phyloP scores from a whole-genome alignment of 2,797 vertebrate genomes.

The Nasua narica region DNA sequence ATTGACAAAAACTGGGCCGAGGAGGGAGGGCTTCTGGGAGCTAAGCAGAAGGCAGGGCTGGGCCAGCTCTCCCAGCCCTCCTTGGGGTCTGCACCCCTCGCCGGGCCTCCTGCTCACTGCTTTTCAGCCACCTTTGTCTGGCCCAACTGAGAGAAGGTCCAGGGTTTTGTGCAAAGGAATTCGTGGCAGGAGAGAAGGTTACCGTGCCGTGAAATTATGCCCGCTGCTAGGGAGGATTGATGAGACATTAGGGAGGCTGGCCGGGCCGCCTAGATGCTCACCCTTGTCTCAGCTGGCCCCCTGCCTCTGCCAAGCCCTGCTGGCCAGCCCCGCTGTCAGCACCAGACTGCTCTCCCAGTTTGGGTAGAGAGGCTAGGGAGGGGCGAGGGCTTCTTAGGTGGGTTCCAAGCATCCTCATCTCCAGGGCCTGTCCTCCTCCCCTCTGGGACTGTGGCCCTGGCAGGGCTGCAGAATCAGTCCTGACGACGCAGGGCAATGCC shows the following conservation, averaged over 20 bases:
- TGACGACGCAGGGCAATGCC: conserved; percentile 64
- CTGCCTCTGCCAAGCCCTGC: neutral
- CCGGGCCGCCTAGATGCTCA: neutral
- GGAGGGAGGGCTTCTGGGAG: conserved; percentile 65
- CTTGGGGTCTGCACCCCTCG: neutral
- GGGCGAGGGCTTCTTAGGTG: neutral
- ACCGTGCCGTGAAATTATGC: conserved; percentile 72
- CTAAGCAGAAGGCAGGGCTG: neutral
- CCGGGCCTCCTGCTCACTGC: neutral
- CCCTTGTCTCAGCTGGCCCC: neutral
- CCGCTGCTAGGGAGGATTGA: conserved; percentile 61
- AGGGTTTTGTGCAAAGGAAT: conserved; percentile 67
- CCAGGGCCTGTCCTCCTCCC: neutral
- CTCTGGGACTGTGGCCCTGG: neutral
- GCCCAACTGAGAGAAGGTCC: conserved; percentile 38
- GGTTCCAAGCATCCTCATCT: neutral
- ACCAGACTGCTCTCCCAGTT: neutral
- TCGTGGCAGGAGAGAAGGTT: conserved; percentile 65
- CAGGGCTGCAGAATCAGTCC: neutral
- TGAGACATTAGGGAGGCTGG: conserved; percentile 66
- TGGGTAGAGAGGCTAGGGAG: neutral
- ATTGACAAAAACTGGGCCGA: conserved; percentile 76
- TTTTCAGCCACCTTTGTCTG: conserved; percentile 63
- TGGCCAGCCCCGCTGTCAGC: neutral
- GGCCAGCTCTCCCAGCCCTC: neutral